Conservation (phyloP, 2,888 invertebrate genomes). For the Latheticus oryzae region DNA sequence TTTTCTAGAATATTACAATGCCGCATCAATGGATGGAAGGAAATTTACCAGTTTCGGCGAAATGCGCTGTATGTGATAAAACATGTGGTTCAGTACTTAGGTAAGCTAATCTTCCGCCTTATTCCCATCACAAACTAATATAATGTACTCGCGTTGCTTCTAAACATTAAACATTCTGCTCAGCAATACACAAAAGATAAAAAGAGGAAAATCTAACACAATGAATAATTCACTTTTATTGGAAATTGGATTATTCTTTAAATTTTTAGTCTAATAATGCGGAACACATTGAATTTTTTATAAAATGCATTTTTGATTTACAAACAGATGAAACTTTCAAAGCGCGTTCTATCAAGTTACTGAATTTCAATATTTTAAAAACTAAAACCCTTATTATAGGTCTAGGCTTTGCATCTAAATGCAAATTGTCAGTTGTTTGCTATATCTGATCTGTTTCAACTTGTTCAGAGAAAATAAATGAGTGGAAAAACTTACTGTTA, state of each 20-base stretch:
- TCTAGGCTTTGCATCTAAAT: too few species aligned
- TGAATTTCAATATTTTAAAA: too few species aligned
- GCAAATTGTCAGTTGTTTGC: conserved; percentile 21
- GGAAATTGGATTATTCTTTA: too few species aligned
- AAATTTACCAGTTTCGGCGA: conserved; percentile 93
- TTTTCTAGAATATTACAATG: conserved; percentile 85
- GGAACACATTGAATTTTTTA: conserved; percentile 3
- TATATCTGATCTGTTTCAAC: conserved; percentile 3
- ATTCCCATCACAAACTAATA: conserved; percentile 21
- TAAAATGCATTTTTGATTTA: too few species aligned
- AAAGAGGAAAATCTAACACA: too few species aligned
- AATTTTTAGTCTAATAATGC: conserved; percentile 13
- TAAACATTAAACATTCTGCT: background rate
- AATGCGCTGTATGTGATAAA: conserved; percentile 93
- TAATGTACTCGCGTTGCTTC: background rate
- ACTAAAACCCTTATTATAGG: too few species aligned
- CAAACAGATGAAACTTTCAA: too few species aligned
- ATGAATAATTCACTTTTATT: too few species aligned
- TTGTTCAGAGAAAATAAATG: too few species aligned
- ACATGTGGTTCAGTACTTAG: conserved; percentile 96
- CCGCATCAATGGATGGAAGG: conserved; percentile 99
- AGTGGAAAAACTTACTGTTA: too few species aligned
- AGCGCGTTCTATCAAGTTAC: too few species aligned
- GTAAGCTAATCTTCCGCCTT: conserved; percentile 64
- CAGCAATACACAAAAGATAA: too few species aligned